Conservation (phyloP, 1,140 invertebrate genomes). For the Listronotus oregonensis region DNA sequence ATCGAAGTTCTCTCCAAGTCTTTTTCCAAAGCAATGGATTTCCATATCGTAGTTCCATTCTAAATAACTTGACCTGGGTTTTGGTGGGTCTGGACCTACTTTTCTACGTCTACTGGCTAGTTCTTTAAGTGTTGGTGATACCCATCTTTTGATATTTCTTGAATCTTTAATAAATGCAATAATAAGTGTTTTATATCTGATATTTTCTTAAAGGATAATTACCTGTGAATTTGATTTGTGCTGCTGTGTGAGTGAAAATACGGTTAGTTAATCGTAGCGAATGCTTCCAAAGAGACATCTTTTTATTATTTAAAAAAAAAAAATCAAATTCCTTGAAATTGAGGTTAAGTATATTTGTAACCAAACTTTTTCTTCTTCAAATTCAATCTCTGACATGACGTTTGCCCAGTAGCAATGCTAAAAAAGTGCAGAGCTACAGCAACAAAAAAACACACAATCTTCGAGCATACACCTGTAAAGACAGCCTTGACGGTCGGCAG, state of each 20-base stretch:
- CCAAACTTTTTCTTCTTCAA: too few species aligned
- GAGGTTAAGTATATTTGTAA: too few species aligned
- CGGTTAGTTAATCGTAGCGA: constrained; percentile 1
- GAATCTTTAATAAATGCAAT: constrained; percentile 13
- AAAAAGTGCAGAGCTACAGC: too few species aligned
- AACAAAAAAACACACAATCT: too few species aligned
- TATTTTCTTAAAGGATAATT: neutral
- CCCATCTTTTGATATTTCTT: constrained; percentile 59
- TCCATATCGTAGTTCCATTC: constrained; percentile 92
- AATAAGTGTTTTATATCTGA: neutral
- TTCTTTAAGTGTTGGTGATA: constrained; percentile 60
- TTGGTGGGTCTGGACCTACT: constrained; percentile 49
- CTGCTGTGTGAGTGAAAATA: neutral
- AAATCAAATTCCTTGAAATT: too few species aligned
- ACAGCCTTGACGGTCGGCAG: too few species aligned
- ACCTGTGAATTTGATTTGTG: neutral
- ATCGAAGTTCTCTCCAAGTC: constrained; percentile 85
- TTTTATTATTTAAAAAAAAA: neutral
- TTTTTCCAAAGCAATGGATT: constrained; percentile 83
- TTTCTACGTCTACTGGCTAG: constrained; percentile 57
- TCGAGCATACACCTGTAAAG: too few species aligned
- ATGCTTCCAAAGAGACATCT: constrained; percentile 3
- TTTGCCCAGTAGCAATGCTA: too few species aligned
- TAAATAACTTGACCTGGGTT: constrained; percentile 65
- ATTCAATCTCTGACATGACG: too few species aligned